These are phyloP conservation scores for Anoplolepis gracilipes DNA, from an alignment of 1,140 invertebrate genomes.

Conservation along the genomic window DNA sequence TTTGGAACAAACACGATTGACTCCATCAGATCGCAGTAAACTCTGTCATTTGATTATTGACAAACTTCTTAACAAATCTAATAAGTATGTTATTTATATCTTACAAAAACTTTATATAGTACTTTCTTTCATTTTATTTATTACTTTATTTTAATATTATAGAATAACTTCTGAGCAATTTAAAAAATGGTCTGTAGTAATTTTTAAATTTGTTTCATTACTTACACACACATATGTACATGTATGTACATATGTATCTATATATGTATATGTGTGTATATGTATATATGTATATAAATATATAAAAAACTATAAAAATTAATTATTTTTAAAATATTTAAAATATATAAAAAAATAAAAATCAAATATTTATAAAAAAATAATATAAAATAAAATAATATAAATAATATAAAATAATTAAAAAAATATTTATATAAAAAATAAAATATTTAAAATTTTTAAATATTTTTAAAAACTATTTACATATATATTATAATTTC, in stretches of 20 bases:
- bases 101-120: neutral
- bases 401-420: no score
- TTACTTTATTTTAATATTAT: conserved; percentile 3
- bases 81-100: neutral
- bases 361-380: no score
- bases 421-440: neutral
- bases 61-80: neutral
- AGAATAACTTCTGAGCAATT: neutral
- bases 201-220: neutral
- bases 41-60: conserved; percentile 1
- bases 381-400: no score
- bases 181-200: neutral
- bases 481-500: neutral
- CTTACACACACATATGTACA: no score
- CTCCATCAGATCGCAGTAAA: neutral
- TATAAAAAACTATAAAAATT: no score
- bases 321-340: no score
- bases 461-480: neutral
- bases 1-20: neutral
- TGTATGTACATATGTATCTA: no score
- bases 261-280: no score
- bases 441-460: neutral
- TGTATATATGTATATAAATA: no score
- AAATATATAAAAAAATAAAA: no score
- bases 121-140: neutral